Conservation (phyloP, 2,113 vertebrate species). For the Phylloscopus whistleri region DNA sequence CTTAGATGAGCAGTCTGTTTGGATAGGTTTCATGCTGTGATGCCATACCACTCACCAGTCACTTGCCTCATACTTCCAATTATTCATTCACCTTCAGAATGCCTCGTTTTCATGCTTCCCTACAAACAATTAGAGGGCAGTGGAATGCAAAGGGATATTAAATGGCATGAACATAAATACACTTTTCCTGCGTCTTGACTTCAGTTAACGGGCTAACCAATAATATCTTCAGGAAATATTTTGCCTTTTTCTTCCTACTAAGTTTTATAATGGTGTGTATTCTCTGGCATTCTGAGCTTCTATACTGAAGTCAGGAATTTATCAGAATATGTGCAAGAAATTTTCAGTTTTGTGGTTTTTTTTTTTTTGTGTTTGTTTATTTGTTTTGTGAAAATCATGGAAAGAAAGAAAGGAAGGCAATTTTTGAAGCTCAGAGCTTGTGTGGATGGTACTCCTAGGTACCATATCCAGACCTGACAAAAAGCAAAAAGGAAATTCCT, state of each 20-base stretch:
- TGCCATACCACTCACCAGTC: not conserved
- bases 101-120: not conserved
- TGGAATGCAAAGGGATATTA: not conserved
- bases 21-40: not conserved
- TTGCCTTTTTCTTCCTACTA: not conserved
- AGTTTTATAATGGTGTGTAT: not conserved
- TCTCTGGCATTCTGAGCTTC: not conserved
- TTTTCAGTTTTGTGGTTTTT: not conserved
- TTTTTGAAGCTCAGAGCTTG: not conserved
- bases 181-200: not conserved
- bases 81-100: not conserved
- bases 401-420: not conserved
- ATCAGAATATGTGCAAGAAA: not conserved
- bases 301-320: not conserved
- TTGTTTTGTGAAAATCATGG: not conserved
- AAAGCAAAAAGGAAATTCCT: not conserved
- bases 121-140: not conserved
- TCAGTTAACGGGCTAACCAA: not conserved
- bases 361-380: not conserved
- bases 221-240: not conserved
- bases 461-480: not conserved
- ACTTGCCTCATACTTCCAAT: not conserved
- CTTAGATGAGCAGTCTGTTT: not conserved
- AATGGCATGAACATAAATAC: not conserved
- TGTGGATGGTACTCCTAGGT: not conserved